A percentile compares a stretch with the other conserved stretches of the same genome.
phyloP scores from a whole-genome alignment of 2,113 vertebrate species.

The Chaetodon trifascialis region DNA sequence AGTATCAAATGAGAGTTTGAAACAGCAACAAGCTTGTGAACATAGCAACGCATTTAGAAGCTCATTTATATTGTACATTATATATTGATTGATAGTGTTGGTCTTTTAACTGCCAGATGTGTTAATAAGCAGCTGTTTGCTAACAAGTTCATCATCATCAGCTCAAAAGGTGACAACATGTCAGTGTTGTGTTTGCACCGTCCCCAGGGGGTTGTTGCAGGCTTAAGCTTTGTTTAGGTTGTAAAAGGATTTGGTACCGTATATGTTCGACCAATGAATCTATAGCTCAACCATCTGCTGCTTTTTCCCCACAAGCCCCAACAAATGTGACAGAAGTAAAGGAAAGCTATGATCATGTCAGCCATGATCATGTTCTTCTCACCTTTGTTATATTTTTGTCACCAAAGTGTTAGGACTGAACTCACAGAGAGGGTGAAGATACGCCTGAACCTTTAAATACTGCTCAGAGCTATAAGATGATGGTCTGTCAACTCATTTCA shows the following conservation, averaged over 20 bases:
- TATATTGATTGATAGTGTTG: too few species aligned
- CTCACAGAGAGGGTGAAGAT: background rate
- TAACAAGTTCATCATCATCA: too few species aligned
- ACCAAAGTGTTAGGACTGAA: conserved; percentile 1
- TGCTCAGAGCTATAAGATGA: background rate
- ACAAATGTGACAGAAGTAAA: background rate
- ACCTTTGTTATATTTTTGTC: conserved; percentile 28
- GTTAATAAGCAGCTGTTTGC: too few species aligned
- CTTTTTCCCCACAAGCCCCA: background rate
- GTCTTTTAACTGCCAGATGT: too few species aligned
- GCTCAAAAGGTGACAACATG: background rate
- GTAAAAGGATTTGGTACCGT: background rate
- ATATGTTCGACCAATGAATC: background rate
- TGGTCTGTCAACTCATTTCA: background rate
- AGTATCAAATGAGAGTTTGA: too few species aligned
- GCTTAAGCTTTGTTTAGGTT: background rate
- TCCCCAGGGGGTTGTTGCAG: background rate
- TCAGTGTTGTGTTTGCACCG: background rate
- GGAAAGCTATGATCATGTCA: background rate
- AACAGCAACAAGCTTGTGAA: too few species aligned
- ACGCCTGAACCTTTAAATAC: conserved; percentile 1
- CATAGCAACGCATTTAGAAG: too few species aligned
- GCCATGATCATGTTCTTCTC: background rate
- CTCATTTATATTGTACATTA: too few species aligned
- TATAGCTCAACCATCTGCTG: background rate